A percentile compares a stretch with the other conserved stretches of the same genome.
phyloP scores from a whole-genome alignment of 2,113 vertebrate species.

The Orycteropus afer region DNA sequence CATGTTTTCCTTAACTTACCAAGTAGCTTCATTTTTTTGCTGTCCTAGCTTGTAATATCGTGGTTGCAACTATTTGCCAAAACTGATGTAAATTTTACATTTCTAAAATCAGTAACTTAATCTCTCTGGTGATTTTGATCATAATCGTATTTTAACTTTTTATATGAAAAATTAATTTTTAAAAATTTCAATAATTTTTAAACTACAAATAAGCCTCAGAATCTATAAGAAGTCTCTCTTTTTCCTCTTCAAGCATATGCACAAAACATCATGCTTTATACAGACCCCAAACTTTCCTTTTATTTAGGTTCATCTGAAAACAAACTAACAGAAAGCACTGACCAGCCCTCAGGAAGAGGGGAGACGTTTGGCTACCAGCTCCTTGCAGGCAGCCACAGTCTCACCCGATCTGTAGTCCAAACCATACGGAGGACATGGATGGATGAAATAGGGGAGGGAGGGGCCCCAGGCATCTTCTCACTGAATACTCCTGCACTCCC shows the following conservation, averaged over 20 bases:
- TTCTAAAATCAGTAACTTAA: constrained; percentile 26
- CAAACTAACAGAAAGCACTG: not conserved
- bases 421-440: not conserved
- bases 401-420: not conserved
- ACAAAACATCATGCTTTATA: not conserved
- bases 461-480: not conserved
- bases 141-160: not conserved
- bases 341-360: not conserved
- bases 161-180: constrained; percentile 1
- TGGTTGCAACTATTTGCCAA: not conserved
- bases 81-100: not conserved
- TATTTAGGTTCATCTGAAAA: not conserved
- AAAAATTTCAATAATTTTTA: not conserved
- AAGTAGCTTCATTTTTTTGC: not conserved
- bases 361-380: not conserved
- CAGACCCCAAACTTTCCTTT: not conserved
- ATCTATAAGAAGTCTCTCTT: not conserved
- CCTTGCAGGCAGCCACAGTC: not conserved
- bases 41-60: not conserved
- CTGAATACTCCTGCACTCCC: not conserved
- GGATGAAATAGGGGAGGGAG: not conserved
- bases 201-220: not conserved
- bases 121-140: not conserved
- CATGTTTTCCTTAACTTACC: not conserved
- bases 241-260: not conserved